Conservation (phyloP, 92 coral and sea anemone genomes). For the Phenganax marumi region DNA sequence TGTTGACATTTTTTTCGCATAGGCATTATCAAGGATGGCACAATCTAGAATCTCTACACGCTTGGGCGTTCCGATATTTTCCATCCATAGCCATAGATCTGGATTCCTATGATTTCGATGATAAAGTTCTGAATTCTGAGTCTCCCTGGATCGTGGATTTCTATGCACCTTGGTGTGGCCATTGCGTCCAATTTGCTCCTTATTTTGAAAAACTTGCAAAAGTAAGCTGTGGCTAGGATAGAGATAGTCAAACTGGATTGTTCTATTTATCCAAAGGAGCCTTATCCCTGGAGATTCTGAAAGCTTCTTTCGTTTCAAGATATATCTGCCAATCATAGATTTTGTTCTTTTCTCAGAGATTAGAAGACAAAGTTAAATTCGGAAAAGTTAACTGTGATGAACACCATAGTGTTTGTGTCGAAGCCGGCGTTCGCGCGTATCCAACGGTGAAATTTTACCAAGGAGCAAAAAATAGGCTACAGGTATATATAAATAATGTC, state of each 20-base stretch:
- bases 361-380: slow-evolving; percentile 70
- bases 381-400: slow-evolving; percentile 92
- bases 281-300: not conserved
- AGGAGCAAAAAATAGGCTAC: slow-evolving; percentile 67
- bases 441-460: slow-evolving; percentile 81
- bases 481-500: slow-evolving; percentile 44
- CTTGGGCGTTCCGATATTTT: slow-evolving; percentile 86
- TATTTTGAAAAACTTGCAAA: slow-evolving; percentile 81
- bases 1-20: not conserved
- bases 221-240: slow-evolving; percentile 42
- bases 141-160: slow-evolving; percentile 92
- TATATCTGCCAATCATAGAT: not conserved
- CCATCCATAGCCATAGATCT: slow-evolving; percentile 84
- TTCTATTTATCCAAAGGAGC: not conserved
- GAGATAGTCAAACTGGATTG: not conserved
- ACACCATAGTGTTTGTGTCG: slow-evolving; percentile 70
- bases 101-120: slow-evolving; percentile 60
- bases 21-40: slow-evolving; percentile 89
- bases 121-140: slow-evolving; percentile 63
- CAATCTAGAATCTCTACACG: slow-evolving; percentile 75
- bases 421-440: slow-evolving; percentile 77
- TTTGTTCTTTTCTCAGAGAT: slow-evolving; percentile 52
- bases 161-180: slow-evolving; percentile 99
- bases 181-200: slow-evolving; percentile 95
- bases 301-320: too few relatives aligned